Base-by-base conservation (phyloP, 2,797 vertebrate species). In the Lacerta agilis region DNA sequence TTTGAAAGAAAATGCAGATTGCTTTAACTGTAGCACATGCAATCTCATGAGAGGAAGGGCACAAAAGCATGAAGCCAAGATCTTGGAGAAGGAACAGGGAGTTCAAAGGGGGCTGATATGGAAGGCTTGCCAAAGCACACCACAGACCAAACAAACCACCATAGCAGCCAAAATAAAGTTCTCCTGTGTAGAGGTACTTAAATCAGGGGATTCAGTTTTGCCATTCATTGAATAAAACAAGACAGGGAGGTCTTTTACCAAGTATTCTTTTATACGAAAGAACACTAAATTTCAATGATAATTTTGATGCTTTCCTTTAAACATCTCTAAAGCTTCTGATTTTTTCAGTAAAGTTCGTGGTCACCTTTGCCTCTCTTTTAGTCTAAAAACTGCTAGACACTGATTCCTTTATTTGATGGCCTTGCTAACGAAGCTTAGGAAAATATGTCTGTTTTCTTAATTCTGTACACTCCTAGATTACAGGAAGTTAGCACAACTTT, bases 321-420 rank as follows among this genome's bases (percentile, higher is more conserved):
- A 29, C 15, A 11, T 20, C 5, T 27, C 33, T 61, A 71, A 49
- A 83, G 67, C 66, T 13, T 66, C 36, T 75, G 71, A 5, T 41
- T 36, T 23, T 2, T 20, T 20, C 49, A 58, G 11, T 58, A 71
- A 49, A 29, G n/a, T 20, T 79, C 13, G 18, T 86, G 64, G 25
- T 25, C 49, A 25, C 17, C 2, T 55, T 55, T 33, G 13, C 49
- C 29, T 10, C 18, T 69, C 78, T 84, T 82, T 87, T 1, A 87
- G 79, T 80, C 92, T 85, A 92, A 87, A 23, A 76, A 79, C 80
- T 92, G 86, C 67, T 84, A 93, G 90, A 90, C 0, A 2, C 0
- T 90, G 25, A 0, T 18, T 7, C 82, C 49, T 93, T 69, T 36
- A 29, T 87, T 81, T 49, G 8, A 79, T 92, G 88, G 78, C 82